phyloP scores from a whole-genome alignment of 2,113 vertebrate genomes.

The Chamaea fasciata region DNA sequence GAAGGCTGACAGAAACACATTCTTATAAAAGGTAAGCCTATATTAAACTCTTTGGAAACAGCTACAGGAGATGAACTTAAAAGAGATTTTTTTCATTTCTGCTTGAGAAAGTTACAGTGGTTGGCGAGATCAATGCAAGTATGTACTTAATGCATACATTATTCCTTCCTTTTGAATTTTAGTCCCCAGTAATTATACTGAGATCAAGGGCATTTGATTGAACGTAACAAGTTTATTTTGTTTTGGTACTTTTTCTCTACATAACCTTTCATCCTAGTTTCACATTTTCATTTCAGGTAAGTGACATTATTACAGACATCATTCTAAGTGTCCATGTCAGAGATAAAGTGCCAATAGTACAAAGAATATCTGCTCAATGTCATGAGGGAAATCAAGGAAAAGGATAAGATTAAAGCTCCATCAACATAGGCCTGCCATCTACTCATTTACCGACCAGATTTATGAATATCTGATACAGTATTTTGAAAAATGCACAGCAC shows the following conservation, averaged over 20 bases:
- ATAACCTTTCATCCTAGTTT: neutral
- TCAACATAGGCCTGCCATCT: neutral
- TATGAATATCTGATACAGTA: neutral
- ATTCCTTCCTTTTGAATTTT: neutral
- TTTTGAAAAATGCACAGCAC: neutral
- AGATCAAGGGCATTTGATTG: neutral
- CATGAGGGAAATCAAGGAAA: neutral
- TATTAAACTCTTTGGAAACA: neutral
- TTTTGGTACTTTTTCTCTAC: neutral
- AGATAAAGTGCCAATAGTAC: neutral
- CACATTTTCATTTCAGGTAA: neutral
- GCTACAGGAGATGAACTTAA: neutral
- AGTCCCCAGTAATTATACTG: neutral
- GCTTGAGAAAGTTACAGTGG: neutral
- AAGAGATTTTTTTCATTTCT: neutral
- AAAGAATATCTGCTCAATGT: neutral
- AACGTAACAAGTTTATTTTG: neutral
- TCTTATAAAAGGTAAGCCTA: neutral
- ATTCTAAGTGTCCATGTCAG: neutral
- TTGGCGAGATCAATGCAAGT: neutral
- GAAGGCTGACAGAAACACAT: neutral
- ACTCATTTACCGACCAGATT: neutral
- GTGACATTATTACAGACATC: neutral
- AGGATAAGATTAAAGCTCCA: neutral
- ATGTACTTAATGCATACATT: neutral